phyloP scores from a whole-genome alignment of 2,888 invertebrate species.

The Nomada hirtipes region DNA sequence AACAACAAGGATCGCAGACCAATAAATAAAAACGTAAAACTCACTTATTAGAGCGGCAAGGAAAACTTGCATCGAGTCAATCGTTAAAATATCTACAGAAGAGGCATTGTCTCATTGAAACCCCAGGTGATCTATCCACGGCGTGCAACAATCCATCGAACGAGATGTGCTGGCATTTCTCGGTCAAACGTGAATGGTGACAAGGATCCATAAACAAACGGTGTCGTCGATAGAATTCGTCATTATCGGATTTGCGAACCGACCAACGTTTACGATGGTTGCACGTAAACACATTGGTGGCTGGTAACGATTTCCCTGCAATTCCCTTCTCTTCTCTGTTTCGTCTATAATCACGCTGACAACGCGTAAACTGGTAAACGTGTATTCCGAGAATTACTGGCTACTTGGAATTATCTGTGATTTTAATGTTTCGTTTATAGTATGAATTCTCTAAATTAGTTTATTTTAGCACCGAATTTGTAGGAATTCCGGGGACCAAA shows the following conservation, averaged over 20 bases:
- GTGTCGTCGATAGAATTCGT: constrained; percentile 68
- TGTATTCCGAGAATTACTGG: constrained; percentile 30
- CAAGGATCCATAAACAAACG: constrained; percentile 70
- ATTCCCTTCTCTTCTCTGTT: constrained; percentile 28
- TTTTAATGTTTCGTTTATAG: constrained; percentile 23
- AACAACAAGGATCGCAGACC: neutral
- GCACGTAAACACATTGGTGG: constrained; percentile 64
- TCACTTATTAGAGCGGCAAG: constrained; percentile 11
- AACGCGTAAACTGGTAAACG: neutral
- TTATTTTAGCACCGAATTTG: neutral
- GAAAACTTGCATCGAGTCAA: constrained; percentile 13
- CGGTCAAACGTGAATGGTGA: constrained; percentile 48
- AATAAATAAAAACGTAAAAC: neutral
- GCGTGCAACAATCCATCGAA: constrained; percentile 21
- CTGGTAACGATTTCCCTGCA: neutral
- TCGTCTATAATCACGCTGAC: constrained; percentile 39
- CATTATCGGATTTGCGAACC: constrained; percentile 77
- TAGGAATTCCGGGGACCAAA: too few relatives aligned
- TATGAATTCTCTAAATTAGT: neutral
- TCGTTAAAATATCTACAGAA: constrained; percentile 14
- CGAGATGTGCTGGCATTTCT: neutral
- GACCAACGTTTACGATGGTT: constrained; percentile 60
- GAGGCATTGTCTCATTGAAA: constrained; percentile 10
- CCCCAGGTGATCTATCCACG: constrained; percentile 16
- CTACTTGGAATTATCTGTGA: constrained; percentile 28